Conservation (phyloP, 2,888 invertebrate species). For the Drosophila paracracens region DNA sequence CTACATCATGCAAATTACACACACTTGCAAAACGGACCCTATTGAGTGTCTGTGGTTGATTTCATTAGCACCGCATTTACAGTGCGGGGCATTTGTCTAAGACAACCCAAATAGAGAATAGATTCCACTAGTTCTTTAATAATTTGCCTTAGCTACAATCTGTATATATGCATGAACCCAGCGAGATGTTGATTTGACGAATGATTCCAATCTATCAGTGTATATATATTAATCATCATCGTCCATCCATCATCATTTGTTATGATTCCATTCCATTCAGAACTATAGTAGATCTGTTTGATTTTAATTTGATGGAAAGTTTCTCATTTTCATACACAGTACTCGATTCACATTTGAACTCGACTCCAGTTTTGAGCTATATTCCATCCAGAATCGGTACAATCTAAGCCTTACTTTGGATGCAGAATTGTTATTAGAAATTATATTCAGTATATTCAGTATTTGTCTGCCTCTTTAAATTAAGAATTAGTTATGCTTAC, state of each 20-base stretch:
- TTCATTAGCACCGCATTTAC: conserved; percentile 6
- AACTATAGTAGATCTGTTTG: background rate
- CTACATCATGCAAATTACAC: conserved; percentile 7
- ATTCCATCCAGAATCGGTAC: background rate
- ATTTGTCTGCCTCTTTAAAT: background rate
- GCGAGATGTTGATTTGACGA: background rate
- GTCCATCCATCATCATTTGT: background rate
- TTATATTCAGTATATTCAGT: background rate
- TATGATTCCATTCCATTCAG: background rate
- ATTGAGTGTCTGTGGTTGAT: background rate
- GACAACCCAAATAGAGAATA: background rate
- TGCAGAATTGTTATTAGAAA: background rate
- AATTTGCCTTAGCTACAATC: background rate
- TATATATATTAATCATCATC: background rate
- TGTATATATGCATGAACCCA: background rate
- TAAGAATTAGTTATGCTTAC: background rate
- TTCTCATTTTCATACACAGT: background rate
- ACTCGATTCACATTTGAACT: background rate
- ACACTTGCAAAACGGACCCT: background rate
- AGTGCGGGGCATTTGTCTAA: background rate
- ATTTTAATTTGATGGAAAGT: background rate
- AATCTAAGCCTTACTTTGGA: background rate
- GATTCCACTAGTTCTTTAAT: background rate
- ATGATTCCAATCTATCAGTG: background rate
- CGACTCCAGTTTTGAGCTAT: background rate